Evolutionary conservation across 2,888 invertebrate species (phyloP), one percentile per base, ranked within the genome.

Genomic region (Tenthredo scrophulariae): DNA sequence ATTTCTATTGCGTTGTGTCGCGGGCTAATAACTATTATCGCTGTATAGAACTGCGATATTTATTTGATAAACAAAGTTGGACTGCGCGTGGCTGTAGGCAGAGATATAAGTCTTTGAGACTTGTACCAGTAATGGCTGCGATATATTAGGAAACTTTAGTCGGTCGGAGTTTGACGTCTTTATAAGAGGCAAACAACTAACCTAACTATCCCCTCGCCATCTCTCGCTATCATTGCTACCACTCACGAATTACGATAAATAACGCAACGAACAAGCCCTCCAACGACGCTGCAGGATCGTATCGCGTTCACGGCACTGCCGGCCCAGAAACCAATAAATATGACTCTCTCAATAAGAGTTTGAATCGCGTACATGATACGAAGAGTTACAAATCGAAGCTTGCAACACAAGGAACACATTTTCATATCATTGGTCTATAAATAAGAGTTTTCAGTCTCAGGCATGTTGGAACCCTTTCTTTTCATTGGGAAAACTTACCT

Each of bases 81-180:
- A 86, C 72, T 82, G 82, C 85, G 67, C 70, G 85, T 83, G 74
- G 85, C 83, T 72, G 85, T 65, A 72, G 75, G 74, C 74, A 86
- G 84, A 62, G 84, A 89, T 89, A 89, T 89, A 89, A 89, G 89
- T 89, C 88, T 90, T 89, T 89, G 89, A 89, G 90, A 89, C 89
- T 91, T 90, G 89, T 91, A 91, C 90, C 89, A 87, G 89, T 90
- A 91, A 91, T 91, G 90, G 90, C 88, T 88, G 86, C 91, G 87
- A 91, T 91, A 91, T 91, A 91, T 91, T 90, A 90, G 89, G 88
- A 91, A 91, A 91, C 90, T 91, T 91, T 90, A 88, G 89, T 88
- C 89, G 89, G 90, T 87, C 90, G 90, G 87, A 87, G 90, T 90
- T 89, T 89, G 91, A 91, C 90, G 89, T 89, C 90, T 91, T 91